These are phyloP conservation scores for Gambusia yucatana DNA, from an alignment of 2,797 vertebrate genomes.

Conservation along the genomic window DNA sequence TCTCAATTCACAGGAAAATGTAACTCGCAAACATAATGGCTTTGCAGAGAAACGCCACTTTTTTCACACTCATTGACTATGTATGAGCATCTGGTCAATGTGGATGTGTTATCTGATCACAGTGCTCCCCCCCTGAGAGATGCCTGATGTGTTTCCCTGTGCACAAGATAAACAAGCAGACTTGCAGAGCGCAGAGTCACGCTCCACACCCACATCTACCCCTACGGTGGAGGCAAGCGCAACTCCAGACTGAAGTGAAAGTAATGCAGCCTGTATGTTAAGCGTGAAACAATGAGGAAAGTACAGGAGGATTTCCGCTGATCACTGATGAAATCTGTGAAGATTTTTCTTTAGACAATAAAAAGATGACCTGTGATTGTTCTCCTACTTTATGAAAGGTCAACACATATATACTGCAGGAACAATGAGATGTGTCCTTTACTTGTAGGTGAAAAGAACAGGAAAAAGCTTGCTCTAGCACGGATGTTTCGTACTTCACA, in stretches of 20 bases:
- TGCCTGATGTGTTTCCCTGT: conserved; percentile 33
- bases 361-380: not conserved
- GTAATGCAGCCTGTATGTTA: not conserved
- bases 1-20: conserved; percentile 24
- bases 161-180: conserved; percentile 50
- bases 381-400: not conserved
- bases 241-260: conserved; percentile 1
- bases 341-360: not conserved
- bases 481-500: not conserved
- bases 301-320: not conserved
- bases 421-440: not conserved
- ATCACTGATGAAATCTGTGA: not conserved
- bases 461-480: not conserved
- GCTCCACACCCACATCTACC: conserved; percentile 14
- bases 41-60: conserved; percentile 17
- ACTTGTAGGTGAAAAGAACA: not conserved
- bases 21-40: conserved; percentile 41
- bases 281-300: not conserved
- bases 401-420: not conserved
- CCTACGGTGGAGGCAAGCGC: conserved; percentile 7
- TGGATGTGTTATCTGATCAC: conserved; percentile 61
- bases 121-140: conserved; percentile 39
- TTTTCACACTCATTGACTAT: conserved; percentile 74
- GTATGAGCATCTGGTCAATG: conserved; percentile 78
- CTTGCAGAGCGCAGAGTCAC: conserved; percentile 9